Evolutionary conservation across 1,140 invertebrate genomes (phyloP), one percentile per base, ranked within the genome.

Genomic region (Papilio dardanus): DNA sequence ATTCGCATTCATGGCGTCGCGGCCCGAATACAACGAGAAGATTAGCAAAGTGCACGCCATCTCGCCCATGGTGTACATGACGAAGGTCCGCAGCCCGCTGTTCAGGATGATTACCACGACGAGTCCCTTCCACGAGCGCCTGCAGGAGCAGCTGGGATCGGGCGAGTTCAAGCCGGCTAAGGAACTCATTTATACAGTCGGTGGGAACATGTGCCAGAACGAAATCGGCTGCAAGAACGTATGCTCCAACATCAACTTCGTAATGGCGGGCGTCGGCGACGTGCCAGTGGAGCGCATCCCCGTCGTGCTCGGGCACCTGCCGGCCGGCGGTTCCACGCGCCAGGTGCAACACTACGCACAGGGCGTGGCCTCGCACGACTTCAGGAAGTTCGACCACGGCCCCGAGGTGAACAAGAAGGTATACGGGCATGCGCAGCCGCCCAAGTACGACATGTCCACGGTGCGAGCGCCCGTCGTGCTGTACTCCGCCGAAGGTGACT

Each of bases 241-340:
- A n/a, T 96, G 95, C 82, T 94, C 93, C 6, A 95, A 95, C 81
- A 87, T 94, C 10, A 87, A 96, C 31, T 96, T 96, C 82, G 87
- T 95, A 3, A 80, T 96, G n/a, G 87, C 94, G 74, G 95, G 95
- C 30, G 93, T 94, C 46, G 94, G 94, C 82, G 92, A 95, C 74
- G 80, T 95, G 40, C 94, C 94, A 33, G 89, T 83, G 74, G 92
- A 92, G 76, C 83, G 96, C 79, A 82, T 97, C 1, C 95, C 96
- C 0, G 95, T 97, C 0, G 96, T 98, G 79, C 91, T 96, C 66
- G 94, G 94, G 1, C 97, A 98, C 86, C 94, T 95, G 12, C 97
- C 98, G 1, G 96, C 97, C 16, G 97, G 97, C 31, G 95, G 96
- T 1, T 97, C 97, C 0, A 95, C 95, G 68, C 95, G 96, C 82